Evolutionary conservation across 2,113 vertebrate genomes (phyloP).

Genomic region (Suricata suricatta): DNA sequence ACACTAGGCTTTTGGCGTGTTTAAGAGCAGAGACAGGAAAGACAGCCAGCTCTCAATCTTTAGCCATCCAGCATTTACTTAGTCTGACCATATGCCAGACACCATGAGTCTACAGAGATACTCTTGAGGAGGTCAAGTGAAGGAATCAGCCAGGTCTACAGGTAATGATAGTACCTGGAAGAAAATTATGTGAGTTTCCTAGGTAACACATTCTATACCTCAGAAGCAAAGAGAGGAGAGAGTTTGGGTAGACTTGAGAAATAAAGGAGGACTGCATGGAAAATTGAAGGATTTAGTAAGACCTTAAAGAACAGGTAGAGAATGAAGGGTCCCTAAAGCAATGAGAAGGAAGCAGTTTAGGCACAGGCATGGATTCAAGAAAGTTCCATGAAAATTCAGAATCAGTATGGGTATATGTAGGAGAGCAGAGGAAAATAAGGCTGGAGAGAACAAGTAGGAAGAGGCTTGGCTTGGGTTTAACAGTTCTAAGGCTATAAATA

Average conservation of each 20-base stretch:
- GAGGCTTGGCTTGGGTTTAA: neutral
- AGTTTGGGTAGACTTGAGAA: neutral
- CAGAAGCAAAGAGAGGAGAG: neutral
- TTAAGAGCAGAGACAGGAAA: conserved; percentile 10
- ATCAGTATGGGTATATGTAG: neutral
- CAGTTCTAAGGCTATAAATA: neutral
- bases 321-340: neutral
- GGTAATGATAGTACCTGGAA: neutral
- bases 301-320: neutral
- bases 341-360: neutral
- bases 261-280: neutral
- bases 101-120: neutral
- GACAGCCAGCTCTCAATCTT: neutral
- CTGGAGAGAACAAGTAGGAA: neutral
- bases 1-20: neutral
- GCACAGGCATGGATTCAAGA: neutral
- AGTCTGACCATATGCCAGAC: neutral
- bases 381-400: neutral
- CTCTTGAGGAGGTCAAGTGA: neutral
- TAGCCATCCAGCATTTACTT: neutral
- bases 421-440: neutral
- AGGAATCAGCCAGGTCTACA: neutral
- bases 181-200: neutral
- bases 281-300: neutral
- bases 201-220: neutral